phyloP scores from a whole-genome alignment of 2,888 invertebrate genomes.

The Odontocerum albicorne region DNA sequence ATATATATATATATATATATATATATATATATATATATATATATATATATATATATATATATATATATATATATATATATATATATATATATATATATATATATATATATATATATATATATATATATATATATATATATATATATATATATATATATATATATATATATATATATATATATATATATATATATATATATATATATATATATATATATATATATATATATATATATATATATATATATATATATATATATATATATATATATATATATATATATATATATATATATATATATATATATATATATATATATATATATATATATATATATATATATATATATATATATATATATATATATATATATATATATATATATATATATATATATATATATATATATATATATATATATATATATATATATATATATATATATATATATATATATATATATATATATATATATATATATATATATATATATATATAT shows the following conservation, averaged over 20 bases:
- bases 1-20: constrained; percentile 8
- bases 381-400: neutral
- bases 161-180: constrained; percentile 4
- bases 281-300: neutral
- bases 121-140: constrained; percentile 7
- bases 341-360: neutral
- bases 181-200: constrained; percentile 4
- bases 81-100: constrained; percentile 7
- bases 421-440: neutral
- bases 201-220: constrained; percentile 7
- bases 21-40: constrained; percentile 6
- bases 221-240: constrained; percentile 7
- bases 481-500: no score
- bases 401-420: neutral
- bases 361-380: neutral
- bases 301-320: neutral
- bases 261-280: neutral
- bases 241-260: constrained; percentile 2
- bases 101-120: constrained; percentile 7
- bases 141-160: constrained; percentile 3
- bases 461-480: no score
- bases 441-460: no score
- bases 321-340: neutral
- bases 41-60: neutral
- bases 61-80: constrained; percentile 5